Conservation (phyloP, 2,113 vertebrate species). For the Todiramphus chloris region DNA sequence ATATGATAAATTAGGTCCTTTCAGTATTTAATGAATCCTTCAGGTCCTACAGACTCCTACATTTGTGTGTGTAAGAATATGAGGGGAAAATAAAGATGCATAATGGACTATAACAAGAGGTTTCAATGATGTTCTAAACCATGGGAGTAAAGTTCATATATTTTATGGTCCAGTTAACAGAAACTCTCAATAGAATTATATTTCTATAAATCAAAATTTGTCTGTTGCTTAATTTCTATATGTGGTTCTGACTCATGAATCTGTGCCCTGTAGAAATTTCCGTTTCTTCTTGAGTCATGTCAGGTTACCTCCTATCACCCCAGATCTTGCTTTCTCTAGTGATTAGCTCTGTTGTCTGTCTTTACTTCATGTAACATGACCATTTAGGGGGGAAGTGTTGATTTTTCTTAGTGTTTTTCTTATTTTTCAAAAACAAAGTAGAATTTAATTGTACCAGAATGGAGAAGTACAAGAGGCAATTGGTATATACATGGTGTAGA, state of each 20-base stretch:
- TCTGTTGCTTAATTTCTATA: conserved; percentile 1
- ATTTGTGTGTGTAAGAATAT: not conserved
- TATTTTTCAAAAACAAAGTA: not conserved
- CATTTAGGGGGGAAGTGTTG: not conserved
- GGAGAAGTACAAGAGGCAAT: not conserved
- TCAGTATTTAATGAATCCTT: not conserved
- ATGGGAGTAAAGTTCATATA: not conserved
- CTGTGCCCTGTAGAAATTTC: conserved; percentile 18
- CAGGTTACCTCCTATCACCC: not conserved
- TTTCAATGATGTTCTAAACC: not conserved
- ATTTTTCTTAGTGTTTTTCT: not conserved
- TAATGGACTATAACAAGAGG: not conserved
- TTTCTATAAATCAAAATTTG: conserved; percentile 2
- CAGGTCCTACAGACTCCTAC: not conserved
- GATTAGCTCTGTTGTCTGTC: not conserved
- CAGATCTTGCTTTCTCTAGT: not conserved
- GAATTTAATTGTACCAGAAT: not conserved
- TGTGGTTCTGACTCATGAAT: conserved; percentile 27
- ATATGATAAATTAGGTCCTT: not conserved
- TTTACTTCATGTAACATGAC: not conserved
- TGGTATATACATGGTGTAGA: not conserved
- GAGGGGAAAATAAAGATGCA: not conserved
- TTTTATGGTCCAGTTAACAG: not conserved
- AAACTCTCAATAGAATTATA: not conserved
- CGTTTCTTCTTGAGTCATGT: not conserved